These are phyloP conservation scores for Bolborhynchus lineola DNA, from an alignment of 2,113 vertebrate species.

Conservation along the genomic window DNA sequence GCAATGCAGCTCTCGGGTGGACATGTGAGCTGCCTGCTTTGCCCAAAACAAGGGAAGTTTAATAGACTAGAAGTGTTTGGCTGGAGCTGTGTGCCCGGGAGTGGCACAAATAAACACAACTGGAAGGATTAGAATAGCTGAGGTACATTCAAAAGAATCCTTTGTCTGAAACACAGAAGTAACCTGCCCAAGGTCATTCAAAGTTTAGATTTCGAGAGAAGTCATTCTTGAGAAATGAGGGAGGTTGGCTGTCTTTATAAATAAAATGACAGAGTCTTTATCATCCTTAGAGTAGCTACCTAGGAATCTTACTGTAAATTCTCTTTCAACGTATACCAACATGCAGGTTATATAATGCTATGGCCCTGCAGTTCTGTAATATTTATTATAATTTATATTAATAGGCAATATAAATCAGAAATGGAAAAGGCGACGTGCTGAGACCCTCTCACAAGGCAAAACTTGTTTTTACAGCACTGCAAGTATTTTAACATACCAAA, in stretches of 20 bases:
- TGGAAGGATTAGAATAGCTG: background rate
- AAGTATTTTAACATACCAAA: background rate
- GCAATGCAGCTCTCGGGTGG: background rate
- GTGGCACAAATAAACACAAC: background rate
- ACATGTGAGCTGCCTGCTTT: background rate
- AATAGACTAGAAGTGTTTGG: background rate
- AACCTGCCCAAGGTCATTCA: background rate
- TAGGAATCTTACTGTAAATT: background rate
- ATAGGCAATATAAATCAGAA: background rate
- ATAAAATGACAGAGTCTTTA: background rate
- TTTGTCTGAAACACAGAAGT: background rate
- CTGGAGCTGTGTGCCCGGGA: background rate
- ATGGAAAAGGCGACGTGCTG: background rate
- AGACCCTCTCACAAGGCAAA: background rate
- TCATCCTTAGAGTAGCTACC: background rate
- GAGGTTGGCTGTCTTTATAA: background rate
- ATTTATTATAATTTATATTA: background rate
- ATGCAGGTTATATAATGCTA: background rate
- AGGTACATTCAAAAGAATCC: background rate
- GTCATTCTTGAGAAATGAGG: background rate
- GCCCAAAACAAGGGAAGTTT: background rate
- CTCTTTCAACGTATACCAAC: background rate
- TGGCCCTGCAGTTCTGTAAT: background rate
- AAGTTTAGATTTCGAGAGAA: background rate
- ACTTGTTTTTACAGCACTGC: background rate